Conservation (phyloP, 2,888 invertebrate genomes). For the Noctua janthina region DNA sequence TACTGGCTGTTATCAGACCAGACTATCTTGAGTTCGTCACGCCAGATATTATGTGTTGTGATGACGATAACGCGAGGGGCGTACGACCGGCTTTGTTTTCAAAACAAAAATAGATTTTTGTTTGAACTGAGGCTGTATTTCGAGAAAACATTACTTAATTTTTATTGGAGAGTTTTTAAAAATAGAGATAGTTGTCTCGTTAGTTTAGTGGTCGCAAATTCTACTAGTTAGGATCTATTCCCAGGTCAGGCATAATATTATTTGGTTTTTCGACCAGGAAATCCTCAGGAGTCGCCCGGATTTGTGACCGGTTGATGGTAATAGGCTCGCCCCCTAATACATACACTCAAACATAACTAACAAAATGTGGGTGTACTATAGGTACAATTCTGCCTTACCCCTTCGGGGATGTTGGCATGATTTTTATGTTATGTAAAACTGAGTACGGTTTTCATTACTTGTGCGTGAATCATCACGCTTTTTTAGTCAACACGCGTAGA, state of each 20-base stretch:
- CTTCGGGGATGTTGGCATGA: background rate
- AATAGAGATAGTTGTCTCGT: background rate
- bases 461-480: background rate
- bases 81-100: slow-evolving; percentile 68
- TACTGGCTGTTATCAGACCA: slow-evolving; percentile 87
- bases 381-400: background rate
- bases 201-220: background rate
- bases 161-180: background rate
- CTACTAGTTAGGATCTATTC: background rate
- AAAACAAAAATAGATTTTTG: slow-evolving; percentile 63
- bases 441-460: background rate
- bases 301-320: background rate
- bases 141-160: slow-evolving; percentile 20
- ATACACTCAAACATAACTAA: background rate
- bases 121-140: slow-evolving; percentile 51
- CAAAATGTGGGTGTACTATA: background rate
- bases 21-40: slow-evolving; percentile 88
- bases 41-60: slow-evolving; percentile 87
- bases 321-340: background rate
- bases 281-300: background rate
- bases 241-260: background rate
- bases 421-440: slow-evolving; percentile 11
- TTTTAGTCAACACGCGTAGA: slow-evolving; percentile 4
- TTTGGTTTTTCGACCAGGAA: background rate
- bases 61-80: slow-evolving; percentile 82